Evolutionary conservation across 2,888 invertebrate species (phyloP), one percentile per base, ranked within the genome.

Genomic region (Aelia acuminata): DNA sequence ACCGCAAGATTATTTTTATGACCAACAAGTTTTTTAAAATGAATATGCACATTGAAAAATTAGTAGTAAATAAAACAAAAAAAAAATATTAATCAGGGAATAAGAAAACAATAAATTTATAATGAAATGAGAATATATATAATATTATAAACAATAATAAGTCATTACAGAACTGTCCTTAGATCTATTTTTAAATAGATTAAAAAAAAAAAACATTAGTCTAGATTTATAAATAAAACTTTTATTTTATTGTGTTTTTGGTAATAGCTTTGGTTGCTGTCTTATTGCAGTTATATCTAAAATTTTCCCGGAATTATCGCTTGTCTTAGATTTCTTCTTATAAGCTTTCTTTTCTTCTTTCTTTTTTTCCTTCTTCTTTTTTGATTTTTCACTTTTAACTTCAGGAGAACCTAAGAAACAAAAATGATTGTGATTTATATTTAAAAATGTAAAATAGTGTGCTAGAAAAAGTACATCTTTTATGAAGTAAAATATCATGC

Each of bases 251-350:
- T 43, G 43, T 1, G 31, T 86, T 87, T 88, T 90, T 20, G 88
- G 85, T 11, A 95, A 92, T 89, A 95, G 93, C 92, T 96, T 95
- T 0, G 95, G 95, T 92, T 95, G 95, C 91, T 94, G 94, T 91
- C 95, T 95, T 87, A 96, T 92, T 84, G 95, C 94, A 80, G 95
- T 95, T 89, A 95, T 94, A 91, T 96, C 95, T 91, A 96, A 92
- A 92, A 95, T 94, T 92, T 94, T 94, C 53, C 94, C 94, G 70
- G 94, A 85, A 50, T 88, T 84, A 49, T 84, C 75, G n/a, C 75
- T 85, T 35, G 48, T 13, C 75, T 85, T 89, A 11, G 84, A 84
- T 85, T 75, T 89, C 53, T 75, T 88, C 53, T 87, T 84, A 26
- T 20, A 15, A 47, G 35, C 15, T 22, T 75, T 49, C 53, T 87